Conservation (phyloP, 1,140 invertebrate genomes). For the Brachionus paranguensis region DNA sequence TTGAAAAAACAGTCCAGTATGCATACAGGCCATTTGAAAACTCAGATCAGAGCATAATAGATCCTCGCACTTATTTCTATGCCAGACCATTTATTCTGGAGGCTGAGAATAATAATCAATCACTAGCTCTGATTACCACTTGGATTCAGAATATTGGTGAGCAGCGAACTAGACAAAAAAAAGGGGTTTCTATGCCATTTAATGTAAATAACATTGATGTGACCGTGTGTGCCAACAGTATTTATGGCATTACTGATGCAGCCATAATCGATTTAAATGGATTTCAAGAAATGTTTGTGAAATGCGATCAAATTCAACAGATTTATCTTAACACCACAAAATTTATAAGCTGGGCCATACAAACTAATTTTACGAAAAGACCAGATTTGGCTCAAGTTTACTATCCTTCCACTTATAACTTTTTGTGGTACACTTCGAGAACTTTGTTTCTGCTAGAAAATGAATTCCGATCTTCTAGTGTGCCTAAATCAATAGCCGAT, state of each 20-base stretch:
- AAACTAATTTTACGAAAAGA: constrained; percentile 44
- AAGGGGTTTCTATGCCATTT: constrained; percentile 48
- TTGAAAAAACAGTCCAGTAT: constrained; percentile 46
- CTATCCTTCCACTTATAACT: constrained; percentile 49
- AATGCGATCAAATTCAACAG: constrained; percentile 43
- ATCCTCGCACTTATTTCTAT: constrained; percentile 48
- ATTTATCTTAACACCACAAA: constrained; percentile 47
- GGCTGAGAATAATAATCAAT: constrained; percentile 39
- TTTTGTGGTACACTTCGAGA: constrained; percentile 49
- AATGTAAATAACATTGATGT: constrained; percentile 49
- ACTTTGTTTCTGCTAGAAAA: constrained; percentile 43
- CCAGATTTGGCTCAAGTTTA: constrained; percentile 49
- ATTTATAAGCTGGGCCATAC: constrained; percentile 46
- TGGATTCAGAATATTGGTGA: constrained; percentile 49
- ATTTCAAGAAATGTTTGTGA: constrained; percentile 43
- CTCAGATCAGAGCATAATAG: constrained; percentile 45
- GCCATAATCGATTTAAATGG: constrained; percentile 44
- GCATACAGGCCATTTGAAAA: constrained; percentile 47
- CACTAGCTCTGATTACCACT: constrained; percentile 46
- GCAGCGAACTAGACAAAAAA: constrained; percentile 39
- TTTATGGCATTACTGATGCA: constrained; percentile 47
- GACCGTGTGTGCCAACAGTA: constrained; percentile 47
- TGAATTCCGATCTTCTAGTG: constrained; percentile 32
- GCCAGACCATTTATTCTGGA: constrained; percentile 45
- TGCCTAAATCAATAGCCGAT: constrained; percentile 40